phyloP scores from a whole-genome alignment of 2,888 invertebrate species.

The Druceiella hillmani region DNA sequence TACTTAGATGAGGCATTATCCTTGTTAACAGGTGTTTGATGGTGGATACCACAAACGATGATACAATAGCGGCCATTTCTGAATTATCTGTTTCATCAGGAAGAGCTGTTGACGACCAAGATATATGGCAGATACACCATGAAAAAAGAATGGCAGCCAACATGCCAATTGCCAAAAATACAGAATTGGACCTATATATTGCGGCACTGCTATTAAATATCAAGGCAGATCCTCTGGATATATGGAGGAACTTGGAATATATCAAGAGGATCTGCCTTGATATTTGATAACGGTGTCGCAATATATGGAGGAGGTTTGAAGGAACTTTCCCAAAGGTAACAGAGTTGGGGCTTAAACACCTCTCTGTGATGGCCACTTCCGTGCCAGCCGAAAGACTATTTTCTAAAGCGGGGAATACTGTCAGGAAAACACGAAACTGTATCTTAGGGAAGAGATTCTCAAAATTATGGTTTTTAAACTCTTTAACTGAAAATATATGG shows the following conservation, averaged over 20 bases:
- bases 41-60: slow-evolving; percentile 13
- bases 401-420: slow-evolving; percentile 18
- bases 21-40: slow-evolving; percentile 16
- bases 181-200: slow-evolving; percentile 16
- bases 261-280: too few relatives aligned
- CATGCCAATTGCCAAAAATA: slow-evolving; percentile 16
- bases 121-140: slow-evolving; percentile 22
- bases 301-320: slow-evolving; percentile 15
- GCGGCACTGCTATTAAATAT: slow-evolving; percentile 15
- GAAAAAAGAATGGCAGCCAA: slow-evolving; percentile 17
- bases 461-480: slow-evolving; percentile 19
- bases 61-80: slow-evolving; percentile 6
- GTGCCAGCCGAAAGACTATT: slow-evolving; percentile 16
- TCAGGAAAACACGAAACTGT: slow-evolving; percentile 18
- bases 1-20: slow-evolving; percentile 16
- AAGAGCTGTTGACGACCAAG: slow-evolving; percentile 16
- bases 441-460: slow-evolving; percentile 17
- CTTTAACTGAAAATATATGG: slow-evolving; percentile 13
- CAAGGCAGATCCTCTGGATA: slow-evolving; percentile 16
- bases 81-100: slow-evolving; percentile 15
- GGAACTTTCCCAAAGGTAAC: slow-evolving; percentile 16
- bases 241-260: too few relatives aligned
- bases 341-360: slow-evolving; percentile 17
- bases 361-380: slow-evolving; percentile 18
- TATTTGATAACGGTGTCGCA: too few relatives aligned